Conservation (phyloP, 2,888 invertebrate genomes). For the Conistra vaccinii region DNA sequence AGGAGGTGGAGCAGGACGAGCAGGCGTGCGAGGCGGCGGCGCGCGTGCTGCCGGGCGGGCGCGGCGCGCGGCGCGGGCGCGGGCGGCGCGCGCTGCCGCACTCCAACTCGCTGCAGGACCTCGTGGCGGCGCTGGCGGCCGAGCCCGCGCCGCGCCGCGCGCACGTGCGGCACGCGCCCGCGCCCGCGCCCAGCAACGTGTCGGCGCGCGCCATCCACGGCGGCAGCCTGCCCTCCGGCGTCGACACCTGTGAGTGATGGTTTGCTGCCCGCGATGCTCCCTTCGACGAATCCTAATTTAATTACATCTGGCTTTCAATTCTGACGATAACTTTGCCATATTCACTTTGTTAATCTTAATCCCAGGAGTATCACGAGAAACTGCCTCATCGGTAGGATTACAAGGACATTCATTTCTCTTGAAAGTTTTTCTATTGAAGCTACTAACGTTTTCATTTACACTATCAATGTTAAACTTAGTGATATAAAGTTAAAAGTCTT, state of each 20-base stretch:
- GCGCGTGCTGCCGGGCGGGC: conserved; percentile 78
- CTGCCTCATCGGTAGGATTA: neutral
- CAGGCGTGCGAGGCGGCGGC: conserved; percentile 90
- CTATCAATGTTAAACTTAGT: neutral
- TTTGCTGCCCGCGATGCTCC: neutral
- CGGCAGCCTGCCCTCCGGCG: conserved; percentile 88
- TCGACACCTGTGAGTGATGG: conserved; percentile 83
- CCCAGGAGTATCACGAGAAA: neutral
- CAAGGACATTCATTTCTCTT: neutral
- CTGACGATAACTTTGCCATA: neutral
- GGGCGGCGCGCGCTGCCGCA: conserved; percentile 86
- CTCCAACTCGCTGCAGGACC: conserved; percentile 91
- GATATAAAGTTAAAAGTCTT: neutral
- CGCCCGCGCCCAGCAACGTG: conserved; percentile 77
- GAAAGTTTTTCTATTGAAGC: neutral
- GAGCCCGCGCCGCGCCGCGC: conserved; percentile 81
- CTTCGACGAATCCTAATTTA: neutral
- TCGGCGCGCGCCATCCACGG: conserved; percentile 86
- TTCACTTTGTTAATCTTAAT: neutral
- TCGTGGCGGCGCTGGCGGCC: conserved; percentile 89
- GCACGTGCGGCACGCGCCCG: conserved; percentile 73
- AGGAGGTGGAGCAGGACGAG: conserved; percentile 95
- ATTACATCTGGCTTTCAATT: neutral
- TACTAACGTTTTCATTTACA: neutral
- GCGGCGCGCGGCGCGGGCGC: conserved; percentile 81